These are phyloP conservation scores for Psephotus haematonotus DNA, from an alignment of 2,113 vertebrate species.

Conservation along the genomic window DNA sequence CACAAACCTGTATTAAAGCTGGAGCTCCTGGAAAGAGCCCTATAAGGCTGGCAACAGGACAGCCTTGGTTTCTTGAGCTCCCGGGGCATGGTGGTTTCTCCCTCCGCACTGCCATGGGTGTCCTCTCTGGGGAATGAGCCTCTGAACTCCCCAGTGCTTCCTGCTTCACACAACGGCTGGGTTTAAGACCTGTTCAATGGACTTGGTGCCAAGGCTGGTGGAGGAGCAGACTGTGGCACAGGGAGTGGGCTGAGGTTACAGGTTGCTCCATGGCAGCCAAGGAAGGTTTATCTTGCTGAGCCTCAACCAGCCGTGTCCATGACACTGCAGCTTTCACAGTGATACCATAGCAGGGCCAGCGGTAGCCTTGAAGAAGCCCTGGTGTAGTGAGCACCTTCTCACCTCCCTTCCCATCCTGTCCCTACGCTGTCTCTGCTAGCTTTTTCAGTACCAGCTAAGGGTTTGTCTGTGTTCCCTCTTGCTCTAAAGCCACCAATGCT, in stretches of 20 bases:
- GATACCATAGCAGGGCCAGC: fast-evolving
- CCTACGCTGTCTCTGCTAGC: fast-evolving
- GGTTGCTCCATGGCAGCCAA: neutral
- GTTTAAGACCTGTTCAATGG: neutral
- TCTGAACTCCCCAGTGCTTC: neutral
- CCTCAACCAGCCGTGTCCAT: neutral
- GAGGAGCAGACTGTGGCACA: neutral
- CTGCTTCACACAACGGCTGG: fast-evolving
- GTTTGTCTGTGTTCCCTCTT: fast-evolving
- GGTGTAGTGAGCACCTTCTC: neutral
- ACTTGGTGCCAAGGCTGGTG: neutral
- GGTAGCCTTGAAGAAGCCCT: neutral
- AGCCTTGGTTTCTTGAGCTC: neutral
- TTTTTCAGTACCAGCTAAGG: fast-evolving
- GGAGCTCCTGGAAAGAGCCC: neutral
- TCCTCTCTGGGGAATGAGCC: neutral
- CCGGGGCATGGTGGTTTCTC: neutral
- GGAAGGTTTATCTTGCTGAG: neutral
- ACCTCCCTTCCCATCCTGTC: neutral
- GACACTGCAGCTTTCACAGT: neutral
- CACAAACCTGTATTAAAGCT: neutral
- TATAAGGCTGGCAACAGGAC: neutral
- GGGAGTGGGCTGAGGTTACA: fast-evolving
- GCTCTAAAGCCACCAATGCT: neutral
- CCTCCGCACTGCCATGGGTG: neutral